Base-by-base conservation (phyloP, 2,888 invertebrate species). In the Drosophila sordidula region DNA sequence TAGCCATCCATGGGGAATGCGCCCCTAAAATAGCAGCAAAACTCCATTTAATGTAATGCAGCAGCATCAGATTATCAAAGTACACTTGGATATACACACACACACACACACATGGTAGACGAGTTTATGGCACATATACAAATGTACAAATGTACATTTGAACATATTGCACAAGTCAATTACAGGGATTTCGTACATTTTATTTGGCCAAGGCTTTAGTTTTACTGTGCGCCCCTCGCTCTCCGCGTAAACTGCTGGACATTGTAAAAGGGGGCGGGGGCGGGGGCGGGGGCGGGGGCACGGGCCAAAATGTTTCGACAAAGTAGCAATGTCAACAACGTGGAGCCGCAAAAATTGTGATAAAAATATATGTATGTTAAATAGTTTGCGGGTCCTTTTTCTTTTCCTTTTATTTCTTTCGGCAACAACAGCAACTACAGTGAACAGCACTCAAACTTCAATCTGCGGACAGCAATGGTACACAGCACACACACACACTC, bases 291-390 rank as follows among this genome's bases (percentile, higher is more conserved):
- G 42, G 54, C 58, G 42, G 81, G 49, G 38, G 34, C 47, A 45
- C 8, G 44, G 36, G 32, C 32, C 46, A 34, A 70, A 74, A 66
- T 61, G 71, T 47, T 54, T 34, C 65, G 61, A 62, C 72, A 72
- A 70, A 75, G 75, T 69, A 75, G 68, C 76, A 73, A 63, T 65
- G 70, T 70, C 66, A 67, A 70, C 79, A 65, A 55, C 76, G 70
- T 80, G 83, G 70, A 68, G 63, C 86, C 80, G 86, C 80, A 86
- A 80, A 79, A 82, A 65, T 86, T 86, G 70, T 79, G 61, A 79
- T 86, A 82, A 76, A 81, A 86, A 76, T 86, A 81, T 82, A 86
- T 72, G 70, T 81, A 80, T 80, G 86, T 80, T 80, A 80, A 80
- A 80, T 80, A 80, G 86, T 80, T 80, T 51, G 68, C 63, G 52